Base-by-base conservation (phyloP, 2,113 vertebrate genomes). In the Melanerpes aurifrons region DNA sequence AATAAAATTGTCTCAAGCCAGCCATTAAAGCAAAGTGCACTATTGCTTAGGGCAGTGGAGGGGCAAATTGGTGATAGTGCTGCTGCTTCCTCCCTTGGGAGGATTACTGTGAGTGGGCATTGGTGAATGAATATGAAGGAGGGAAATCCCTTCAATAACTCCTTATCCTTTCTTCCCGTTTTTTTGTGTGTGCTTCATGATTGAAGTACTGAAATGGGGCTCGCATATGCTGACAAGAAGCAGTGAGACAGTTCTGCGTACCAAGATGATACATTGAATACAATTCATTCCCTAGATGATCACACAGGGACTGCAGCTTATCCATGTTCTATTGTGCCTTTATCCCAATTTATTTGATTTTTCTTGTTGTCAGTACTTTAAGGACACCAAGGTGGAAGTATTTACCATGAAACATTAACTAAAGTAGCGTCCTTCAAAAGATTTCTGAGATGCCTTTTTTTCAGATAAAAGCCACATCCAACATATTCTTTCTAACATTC, bases 21-120 rank as follows among this genome's bases (percentile, higher is more conserved):
- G 87, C 66, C 82, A 58, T 40, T 67, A 81, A 92, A 90, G 88
- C 93, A 81, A 95, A 96, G 93, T 94, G 90, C 96, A 81, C 48
- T 68, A 71, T 54, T 91, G 79, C 93, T 62, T 40, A 68, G 72
- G 54, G 88, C 45, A 91, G 72, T 19, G 75, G 68, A 91, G 57
- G n/a, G 81, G 57, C 21, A 43, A n/a, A 91, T 74, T 10, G 21
- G 15, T 58, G 53, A 59, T 28, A 31, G 62, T 58, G 69, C 47
- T 57, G 66, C 68, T 88, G 79, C 86, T 53, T 87, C 67, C 77
- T 78, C 48, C 32, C 32, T 20, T 15, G 31, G 16, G 31, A 71
- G 29, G 43, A 70, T 28, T 57, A 31, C 40, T 70, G 58, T 28
- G 56, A 73, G 26, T 6, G n/a, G 19, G 64, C 66, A 68, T 54